Percentiles rank a stretch among this genome's conserved stretches.
Conservation (phyloP, 53 echinoderm and acorn worm species). For the Antedon mediterranea region DNA sequence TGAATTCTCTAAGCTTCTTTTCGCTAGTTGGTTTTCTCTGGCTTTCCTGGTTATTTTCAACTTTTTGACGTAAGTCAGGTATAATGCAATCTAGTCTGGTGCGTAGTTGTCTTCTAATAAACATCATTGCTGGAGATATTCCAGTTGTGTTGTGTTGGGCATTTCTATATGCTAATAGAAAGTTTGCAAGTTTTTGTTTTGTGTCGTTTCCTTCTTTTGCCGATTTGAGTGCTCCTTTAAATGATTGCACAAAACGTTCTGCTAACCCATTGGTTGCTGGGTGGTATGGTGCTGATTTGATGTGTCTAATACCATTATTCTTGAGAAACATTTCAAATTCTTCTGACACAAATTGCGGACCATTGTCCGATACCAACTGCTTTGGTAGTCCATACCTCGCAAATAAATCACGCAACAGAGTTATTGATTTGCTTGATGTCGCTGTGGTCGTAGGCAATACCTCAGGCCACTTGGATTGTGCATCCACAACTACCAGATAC, state of each 20-base stretch:
- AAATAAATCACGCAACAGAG: neutral
- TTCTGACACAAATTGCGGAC: neutral
- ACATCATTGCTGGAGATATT: neutral
- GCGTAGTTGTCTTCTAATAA: neutral
- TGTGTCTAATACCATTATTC: neutral
- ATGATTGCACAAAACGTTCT: neutral
- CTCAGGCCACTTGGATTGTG: constrained; percentile 49
- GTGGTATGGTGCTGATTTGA: constrained; percentile 1
- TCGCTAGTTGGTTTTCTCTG: neutral
- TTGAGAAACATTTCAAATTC: neutral
- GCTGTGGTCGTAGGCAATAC: constrained; percentile 12
- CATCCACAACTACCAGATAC: constrained; percentile 41
- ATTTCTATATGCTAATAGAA: neutral
- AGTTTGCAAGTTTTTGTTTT: neutral
- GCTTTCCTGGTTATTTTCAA: neutral
- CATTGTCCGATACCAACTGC: neutral
- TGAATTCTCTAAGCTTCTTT: neutral
- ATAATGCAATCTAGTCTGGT: neutral
- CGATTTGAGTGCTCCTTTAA: neutral
- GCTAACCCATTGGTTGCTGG: neutral
- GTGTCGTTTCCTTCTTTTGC: neutral
- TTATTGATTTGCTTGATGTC: neutral
- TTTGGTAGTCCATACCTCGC: neutral
- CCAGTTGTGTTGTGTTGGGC: neutral
- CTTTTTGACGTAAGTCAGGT: neutral